phyloP scores from a whole-genome alignment of 2,888 invertebrate species.

The Opisthograptis luteolata region DNA sequence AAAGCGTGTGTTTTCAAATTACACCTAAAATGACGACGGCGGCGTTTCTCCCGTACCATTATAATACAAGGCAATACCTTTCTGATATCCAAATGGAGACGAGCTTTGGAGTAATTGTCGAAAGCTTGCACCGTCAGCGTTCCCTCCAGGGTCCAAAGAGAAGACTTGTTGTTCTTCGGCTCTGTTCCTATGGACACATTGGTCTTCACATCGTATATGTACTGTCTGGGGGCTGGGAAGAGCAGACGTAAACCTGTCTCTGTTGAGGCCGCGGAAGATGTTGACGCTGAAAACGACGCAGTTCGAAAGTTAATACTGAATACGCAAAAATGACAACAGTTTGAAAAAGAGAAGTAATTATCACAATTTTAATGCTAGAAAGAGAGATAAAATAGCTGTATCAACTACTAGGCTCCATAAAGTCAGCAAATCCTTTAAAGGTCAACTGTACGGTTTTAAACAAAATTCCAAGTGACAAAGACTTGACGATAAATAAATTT shows the following conservation, averaged over 20 bases:
- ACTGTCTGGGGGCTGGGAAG: slow-evolving; percentile 62
- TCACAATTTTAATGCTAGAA: too few species aligned
- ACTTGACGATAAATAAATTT: too few species aligned
- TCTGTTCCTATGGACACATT: slow-evolving; percentile 64
- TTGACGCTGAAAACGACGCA: slow-evolving; percentile 53
- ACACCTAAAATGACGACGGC: too few species aligned
- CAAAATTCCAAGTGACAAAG: too few species aligned
- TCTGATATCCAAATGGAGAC: slow-evolving; percentile 57
- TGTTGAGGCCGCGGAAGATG: slow-evolving; percentile 36
- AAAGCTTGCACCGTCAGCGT: slow-evolving; percentile 55
- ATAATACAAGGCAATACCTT: slow-evolving; percentile 48
- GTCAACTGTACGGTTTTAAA: too few species aligned
- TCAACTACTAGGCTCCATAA: too few species aligned
- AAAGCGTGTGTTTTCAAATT: slow-evolving; percentile 1
- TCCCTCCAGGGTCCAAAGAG: slow-evolving; percentile 67
- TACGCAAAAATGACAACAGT: neutral
- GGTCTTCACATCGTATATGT: slow-evolving; percentile 60
- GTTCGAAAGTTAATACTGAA: neutral
- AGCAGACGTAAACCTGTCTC: slow-evolving; percentile 56
- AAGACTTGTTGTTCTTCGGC: slow-evolving; percentile 52
- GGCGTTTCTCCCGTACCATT: neutral
- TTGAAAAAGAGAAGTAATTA: too few species aligned
- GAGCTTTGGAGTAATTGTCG: slow-evolving; percentile 61
- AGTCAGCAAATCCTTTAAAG: too few species aligned
- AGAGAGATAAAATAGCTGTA: too few species aligned